Evolutionary conservation across 2,888 invertebrate species (phyloP).

Genomic region (Tineola bisselliella): DNA sequence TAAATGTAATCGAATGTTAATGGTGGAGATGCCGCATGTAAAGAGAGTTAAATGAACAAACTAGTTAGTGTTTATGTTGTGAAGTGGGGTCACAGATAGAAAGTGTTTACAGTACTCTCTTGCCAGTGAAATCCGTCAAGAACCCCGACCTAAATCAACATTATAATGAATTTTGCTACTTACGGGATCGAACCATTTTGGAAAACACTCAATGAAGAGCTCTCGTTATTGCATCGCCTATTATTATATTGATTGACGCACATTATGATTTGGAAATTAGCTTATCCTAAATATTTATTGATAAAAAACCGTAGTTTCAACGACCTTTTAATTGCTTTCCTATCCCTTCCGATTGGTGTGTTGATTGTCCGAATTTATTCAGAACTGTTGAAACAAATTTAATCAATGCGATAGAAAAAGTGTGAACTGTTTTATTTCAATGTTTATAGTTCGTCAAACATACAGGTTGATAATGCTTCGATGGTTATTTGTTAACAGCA

Average conservation of each 20-base stretch:
- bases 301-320: not conserved
- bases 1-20: not conserved
- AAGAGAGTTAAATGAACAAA: constrained; percentile 7
- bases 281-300: not conserved
- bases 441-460: too few species aligned
- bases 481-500: too few species aligned
- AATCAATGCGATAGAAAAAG: too few species aligned
- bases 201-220: not conserved
- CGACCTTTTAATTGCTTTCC: not conserved
- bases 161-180: constrained; percentile 39
- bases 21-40: not conserved
- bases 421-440: too few species aligned
- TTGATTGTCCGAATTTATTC: too few species aligned
- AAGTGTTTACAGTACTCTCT: constrained; percentile 23
- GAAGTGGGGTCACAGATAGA: constrained; percentile 3
- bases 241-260: not conserved
- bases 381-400: too few species aligned
- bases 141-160: constrained; percentile 40
- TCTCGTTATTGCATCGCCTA: not conserved
- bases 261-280: not conserved
- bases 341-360: too few species aligned
- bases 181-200: constrained; percentile 22
- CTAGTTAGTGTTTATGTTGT: constrained; percentile 11
- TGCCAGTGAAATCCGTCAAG: constrained; percentile 20
- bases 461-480: too few species aligned